These are phyloP conservation scores for Pyralis farinalis DNA, from an alignment of 2,888 invertebrate species.

Conservation along the genomic window DNA sequence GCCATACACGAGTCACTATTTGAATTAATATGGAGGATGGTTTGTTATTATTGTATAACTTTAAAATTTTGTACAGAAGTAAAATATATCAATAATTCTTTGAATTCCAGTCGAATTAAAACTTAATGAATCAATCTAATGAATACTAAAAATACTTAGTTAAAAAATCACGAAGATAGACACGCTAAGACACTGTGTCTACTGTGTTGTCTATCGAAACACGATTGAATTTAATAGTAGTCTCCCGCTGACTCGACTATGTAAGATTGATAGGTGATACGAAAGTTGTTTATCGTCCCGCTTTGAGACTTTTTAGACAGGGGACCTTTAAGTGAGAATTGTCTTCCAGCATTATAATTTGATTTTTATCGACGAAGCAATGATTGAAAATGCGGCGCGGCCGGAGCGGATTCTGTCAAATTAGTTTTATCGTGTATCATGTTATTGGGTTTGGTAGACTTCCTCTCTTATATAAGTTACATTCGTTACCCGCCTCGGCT, in stretches of 20 bases:
- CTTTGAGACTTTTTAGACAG: conserved; percentile 38
- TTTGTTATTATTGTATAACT: too few relatives aligned
- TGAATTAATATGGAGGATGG: too few relatives aligned
- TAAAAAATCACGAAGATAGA: background rate
- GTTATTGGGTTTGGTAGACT: background rate
- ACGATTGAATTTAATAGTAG: conserved; percentile 54
- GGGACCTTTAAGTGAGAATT: conserved; percentile 65
- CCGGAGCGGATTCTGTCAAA: conserved; percentile 19
- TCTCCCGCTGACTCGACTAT: conserved; percentile 59
- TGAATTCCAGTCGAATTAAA: too few relatives aligned
- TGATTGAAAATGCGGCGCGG: conserved; percentile 18
- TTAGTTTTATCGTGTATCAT: conserved; percentile 15
- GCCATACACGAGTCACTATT: too few relatives aligned
- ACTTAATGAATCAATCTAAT: too few relatives aligned
- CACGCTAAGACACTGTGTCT: conserved; percentile 20
- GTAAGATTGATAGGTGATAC: conserved; percentile 75
- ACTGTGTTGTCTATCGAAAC: background rate
- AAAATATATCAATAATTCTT: too few relatives aligned
- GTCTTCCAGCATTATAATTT: conserved; percentile 59
- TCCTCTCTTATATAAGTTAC: background rate
- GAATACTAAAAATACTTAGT: too few relatives aligned
- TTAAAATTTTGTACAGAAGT: too few relatives aligned
- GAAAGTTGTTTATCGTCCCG: conserved; percentile 43
- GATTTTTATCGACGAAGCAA: conserved; percentile 48
- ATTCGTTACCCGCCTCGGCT: too few relatives aligned